phyloP scores from a whole-genome alignment of 1,140 invertebrate genomes.

The Ceratina australensis region DNA sequence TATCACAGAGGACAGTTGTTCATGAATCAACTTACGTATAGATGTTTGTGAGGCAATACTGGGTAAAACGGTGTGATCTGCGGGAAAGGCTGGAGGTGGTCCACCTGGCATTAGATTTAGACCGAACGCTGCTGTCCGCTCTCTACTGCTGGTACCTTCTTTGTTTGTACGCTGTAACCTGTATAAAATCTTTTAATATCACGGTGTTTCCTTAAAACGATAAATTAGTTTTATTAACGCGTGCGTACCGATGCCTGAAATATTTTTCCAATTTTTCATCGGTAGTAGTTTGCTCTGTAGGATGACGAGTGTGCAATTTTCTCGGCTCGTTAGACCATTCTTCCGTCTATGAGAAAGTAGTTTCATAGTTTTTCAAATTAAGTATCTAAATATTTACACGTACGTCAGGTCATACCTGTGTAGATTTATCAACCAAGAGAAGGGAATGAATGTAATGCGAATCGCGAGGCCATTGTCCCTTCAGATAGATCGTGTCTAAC shows the following conservation, averaged over 20 bases:
- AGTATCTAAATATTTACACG: neutral
- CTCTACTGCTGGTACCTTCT: conserved; percentile 78
- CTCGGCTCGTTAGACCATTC: conserved; percentile 82
- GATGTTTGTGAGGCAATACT: conserved; percentile 78
- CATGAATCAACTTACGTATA: conserved; percentile 65
- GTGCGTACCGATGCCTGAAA: conserved; percentile 78
- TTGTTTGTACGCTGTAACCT: conserved; percentile 79
- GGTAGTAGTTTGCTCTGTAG: conserved; percentile 74
- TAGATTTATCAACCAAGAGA: conserved; percentile 88
- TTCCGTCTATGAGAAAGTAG: conserved; percentile 81
- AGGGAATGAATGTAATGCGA: conserved; percentile 83
- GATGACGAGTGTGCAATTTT: conserved; percentile 76
- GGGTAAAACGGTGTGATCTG: conserved; percentile 76
- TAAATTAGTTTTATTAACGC: neutral
- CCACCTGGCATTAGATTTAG: conserved; percentile 76
- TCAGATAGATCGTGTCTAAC: conserved; percentile 87
- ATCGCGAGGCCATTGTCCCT: conserved; percentile 88
- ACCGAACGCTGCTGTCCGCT: conserved; percentile 78
- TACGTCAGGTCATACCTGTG: conserved; percentile 80
- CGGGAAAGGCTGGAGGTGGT: conserved; percentile 76
- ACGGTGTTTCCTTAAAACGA: neutral
- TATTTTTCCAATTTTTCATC: conserved; percentile 81
- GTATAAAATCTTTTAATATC: conserved; percentile 25
- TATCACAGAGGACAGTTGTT: neutral
- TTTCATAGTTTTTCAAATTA: conserved; percentile 19